Evolutionary conservation across 2,113 vertebrate genomes (phyloP).

Genomic region (Nicator chloris): DNA sequence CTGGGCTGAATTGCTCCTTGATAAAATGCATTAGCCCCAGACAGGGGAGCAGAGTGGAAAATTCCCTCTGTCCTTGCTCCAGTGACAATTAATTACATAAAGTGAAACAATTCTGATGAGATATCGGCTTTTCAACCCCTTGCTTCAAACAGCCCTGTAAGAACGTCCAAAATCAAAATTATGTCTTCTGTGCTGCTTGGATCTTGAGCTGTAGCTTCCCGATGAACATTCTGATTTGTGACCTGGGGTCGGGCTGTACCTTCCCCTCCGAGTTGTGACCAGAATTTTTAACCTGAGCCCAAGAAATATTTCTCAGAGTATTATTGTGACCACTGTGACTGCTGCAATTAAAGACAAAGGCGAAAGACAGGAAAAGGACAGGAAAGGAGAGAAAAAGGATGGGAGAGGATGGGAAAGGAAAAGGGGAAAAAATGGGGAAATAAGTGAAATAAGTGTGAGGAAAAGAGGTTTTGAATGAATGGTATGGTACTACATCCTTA

Average conservation of each 20-base stretch:
- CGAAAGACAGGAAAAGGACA: not conserved
- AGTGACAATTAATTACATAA: not conserved
- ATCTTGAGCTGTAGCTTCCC: not conserved
- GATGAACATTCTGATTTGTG: not conserved
- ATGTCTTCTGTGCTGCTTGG: not conserved
- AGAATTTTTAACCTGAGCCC: not conserved
- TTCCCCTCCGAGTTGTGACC: not conserved
- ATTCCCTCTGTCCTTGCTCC: not conserved
- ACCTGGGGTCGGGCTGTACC: not conserved
- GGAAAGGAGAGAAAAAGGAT: not conserved
- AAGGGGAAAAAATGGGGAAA: not conserved
- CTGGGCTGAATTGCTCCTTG: not conserved
- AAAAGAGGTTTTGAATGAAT: not conserved
- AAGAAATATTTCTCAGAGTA: not conserved
- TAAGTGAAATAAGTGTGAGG: not conserved
- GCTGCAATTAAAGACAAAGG: not conserved
- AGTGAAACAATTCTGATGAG: not conserved
- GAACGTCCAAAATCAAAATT: not conserved
- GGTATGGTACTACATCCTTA: not conserved
- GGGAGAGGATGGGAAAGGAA: too few relatives aligned
- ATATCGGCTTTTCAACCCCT: not conserved
- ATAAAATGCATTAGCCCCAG: not conserved
- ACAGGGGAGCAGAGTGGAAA: not conserved
- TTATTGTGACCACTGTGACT: not conserved
- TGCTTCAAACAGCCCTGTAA: not conserved